These are phyloP conservation scores for Oligia latruncula DNA, from an alignment of 2,888 invertebrate genomes.

Conservation along the genomic window DNA sequence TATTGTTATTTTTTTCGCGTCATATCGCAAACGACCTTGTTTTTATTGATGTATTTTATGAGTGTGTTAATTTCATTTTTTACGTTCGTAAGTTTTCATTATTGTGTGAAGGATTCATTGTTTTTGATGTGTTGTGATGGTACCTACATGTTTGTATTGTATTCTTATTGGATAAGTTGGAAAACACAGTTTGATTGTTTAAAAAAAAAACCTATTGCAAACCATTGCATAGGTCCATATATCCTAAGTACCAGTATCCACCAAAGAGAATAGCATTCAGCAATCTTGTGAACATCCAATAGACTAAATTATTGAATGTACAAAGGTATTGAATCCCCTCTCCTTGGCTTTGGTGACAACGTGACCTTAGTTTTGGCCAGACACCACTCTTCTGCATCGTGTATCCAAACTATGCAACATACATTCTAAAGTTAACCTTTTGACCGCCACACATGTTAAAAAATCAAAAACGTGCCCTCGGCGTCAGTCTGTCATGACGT, in stretches of 20 bases:
- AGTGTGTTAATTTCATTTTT: conserved; percentile 43
- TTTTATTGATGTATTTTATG: conserved; percentile 46
- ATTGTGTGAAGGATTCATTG: conserved; percentile 21
- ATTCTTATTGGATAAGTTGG: conserved; percentile 10
- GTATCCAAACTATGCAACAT: neutral
- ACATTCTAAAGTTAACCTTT: neutral
- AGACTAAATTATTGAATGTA: neutral
- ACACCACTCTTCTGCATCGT: neutral
- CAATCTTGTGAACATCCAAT: neutral
- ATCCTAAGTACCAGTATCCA: neutral
- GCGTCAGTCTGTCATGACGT: too few relatives aligned
- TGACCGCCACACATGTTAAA: too few relatives aligned
- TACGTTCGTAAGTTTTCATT: conserved; percentile 25
- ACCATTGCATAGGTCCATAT: neutral
- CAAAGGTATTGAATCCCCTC: neutral
- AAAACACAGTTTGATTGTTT: neutral
- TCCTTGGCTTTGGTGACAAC: neutral
- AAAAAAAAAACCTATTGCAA: neutral
- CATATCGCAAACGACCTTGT: conserved; percentile 47
- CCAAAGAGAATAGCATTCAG: neutral
- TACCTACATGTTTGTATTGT: conserved; percentile 16
- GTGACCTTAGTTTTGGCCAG: neutral
- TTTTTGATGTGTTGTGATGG: conserved; percentile 26
- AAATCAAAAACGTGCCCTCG: too few relatives aligned
- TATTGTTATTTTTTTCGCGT: conserved; percentile 52